Evolutionary conservation across 2,113 vertebrate genomes (phyloP).

Genomic region (Cercopithecus mona): DNA sequence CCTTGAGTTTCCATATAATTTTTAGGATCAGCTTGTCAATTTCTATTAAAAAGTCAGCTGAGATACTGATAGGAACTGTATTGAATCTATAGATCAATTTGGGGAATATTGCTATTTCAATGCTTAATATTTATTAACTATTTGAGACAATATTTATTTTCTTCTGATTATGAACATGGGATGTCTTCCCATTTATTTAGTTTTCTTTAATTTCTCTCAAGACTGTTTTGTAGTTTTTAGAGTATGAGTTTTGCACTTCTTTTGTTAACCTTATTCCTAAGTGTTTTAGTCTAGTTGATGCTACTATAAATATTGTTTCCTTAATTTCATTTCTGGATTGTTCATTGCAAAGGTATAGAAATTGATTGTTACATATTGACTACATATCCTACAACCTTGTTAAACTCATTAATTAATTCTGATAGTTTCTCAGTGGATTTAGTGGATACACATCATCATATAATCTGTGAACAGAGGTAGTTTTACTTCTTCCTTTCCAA

Average conservation of each 20-base stretch:
- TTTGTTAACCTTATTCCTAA: constrained; percentile 1
- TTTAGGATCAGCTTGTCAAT: neutral
- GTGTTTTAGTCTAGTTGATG: neutral
- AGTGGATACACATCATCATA: neutral
- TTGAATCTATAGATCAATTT: neutral
- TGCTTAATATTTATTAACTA: neutral
- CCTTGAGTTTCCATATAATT: neutral
- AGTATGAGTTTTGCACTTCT: neutral
- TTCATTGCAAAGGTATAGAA: neutral
- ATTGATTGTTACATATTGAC: neutral
- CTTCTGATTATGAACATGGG: neutral
- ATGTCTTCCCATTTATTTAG: neutral
- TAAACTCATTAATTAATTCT: neutral
- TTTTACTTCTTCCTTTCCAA: neutral
- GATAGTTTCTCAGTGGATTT: neutral
- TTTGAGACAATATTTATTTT: neutral
- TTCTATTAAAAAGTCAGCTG: neutral
- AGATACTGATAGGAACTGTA: neutral
- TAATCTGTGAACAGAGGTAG: neutral
- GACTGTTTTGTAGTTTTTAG: neutral
- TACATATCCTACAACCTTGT: neutral
- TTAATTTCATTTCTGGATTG: neutral
- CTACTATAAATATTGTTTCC: neutral
- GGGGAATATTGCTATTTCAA: neutral
- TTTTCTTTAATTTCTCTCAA: neutral